These are phyloP conservation scores for Campaea margaritaria DNA, from an alignment of 2,888 invertebrate species.

Conservation along the genomic window DNA sequence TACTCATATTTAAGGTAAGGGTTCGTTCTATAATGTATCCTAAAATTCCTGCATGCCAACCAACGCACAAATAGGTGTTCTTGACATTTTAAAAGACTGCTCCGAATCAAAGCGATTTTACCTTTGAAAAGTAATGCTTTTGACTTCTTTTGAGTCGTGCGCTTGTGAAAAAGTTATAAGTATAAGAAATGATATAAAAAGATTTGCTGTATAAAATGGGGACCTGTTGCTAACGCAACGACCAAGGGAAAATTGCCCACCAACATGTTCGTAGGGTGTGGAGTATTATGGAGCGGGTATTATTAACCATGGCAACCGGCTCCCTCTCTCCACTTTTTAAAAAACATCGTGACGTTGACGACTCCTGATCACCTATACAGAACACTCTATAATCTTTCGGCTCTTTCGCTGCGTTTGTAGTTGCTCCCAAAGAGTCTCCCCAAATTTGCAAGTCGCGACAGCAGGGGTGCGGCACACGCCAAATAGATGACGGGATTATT, in stretches of 20 bases:
- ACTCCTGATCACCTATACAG: slow-evolving; percentile 80
- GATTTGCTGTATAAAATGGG: slow-evolving; percentile 53
- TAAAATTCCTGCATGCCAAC: slow-evolving; percentile 11
- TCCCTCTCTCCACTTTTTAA: slow-evolving; percentile 73
- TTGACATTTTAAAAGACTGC: slow-evolving; percentile 47
- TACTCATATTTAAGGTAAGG: too few relatives aligned
- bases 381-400: slow-evolving; percentile 77
- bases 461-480: slow-evolving; percentile 77
- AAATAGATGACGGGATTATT: slow-evolving; percentile 84
- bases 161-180: slow-evolving; percentile 47
- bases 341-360: slow-evolving; percentile 75
- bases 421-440: slow-evolving; percentile 65
- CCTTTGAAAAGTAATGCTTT: slow-evolving; percentile 56
- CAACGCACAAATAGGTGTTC: slow-evolving; percentile 31
- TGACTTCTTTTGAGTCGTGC: slow-evolving; percentile 55
- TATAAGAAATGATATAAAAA: slow-evolving; percentile 63
- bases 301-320: slow-evolving; percentile 81
- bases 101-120: slow-evolving; percentile 54
- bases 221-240: slow-evolving; percentile 76
- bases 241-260: slow-evolving; percentile 29
- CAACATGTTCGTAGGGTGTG: slow-evolving; percentile 58
- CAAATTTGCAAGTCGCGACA: slow-evolving; percentile 77
- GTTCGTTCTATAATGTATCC: slow-evolving; percentile 8
- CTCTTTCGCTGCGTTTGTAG: slow-evolving; percentile 71
- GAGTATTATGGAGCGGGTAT: slow-evolving; percentile 63